Evolutionary conservation across 2,888 invertebrate species (phyloP).

Genomic region (Muscina levida): DNA sequence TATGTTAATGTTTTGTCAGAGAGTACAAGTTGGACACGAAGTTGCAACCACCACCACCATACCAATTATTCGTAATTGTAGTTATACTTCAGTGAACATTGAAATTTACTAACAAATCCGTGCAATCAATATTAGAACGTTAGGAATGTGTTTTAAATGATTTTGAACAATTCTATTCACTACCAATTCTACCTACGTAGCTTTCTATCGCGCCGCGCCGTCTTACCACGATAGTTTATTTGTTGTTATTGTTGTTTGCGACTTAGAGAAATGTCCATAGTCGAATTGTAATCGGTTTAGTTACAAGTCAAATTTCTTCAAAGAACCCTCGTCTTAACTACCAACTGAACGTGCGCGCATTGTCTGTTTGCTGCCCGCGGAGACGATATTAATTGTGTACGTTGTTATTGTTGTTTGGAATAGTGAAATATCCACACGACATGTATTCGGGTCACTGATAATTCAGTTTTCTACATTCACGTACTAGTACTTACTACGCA

Average conservation of each 20-base stretch:
- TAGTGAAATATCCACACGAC: conserved; percentile 25
- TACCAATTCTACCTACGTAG: too few species aligned
- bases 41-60: neutral
- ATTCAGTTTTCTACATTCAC: neutral
- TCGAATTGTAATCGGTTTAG: too few species aligned
- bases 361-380: neutral
- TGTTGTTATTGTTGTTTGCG: too few species aligned
- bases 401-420: neutral
- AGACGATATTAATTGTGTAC: neutral
- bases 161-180: too few species aligned
- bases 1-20: conserved; percentile 2
- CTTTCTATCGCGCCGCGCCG: too few species aligned
- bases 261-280: too few species aligned
- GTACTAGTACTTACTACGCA: neutral
- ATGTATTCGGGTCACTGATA: conserved; percentile 41
- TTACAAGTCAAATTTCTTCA: conserved; percentile 29
- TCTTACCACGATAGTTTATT: too few species aligned
- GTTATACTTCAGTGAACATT: conserved; percentile 42
- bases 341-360: neutral
- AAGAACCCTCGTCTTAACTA: conserved; percentile 8
- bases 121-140: too few species aligned
- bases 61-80: neutral
- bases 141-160: too few species aligned
- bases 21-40: neutral
- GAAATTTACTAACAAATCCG: neutral